phyloP scores from a whole-genome alignment of 2,113 vertebrate genomes.

The Sylvia atricapilla region DNA sequence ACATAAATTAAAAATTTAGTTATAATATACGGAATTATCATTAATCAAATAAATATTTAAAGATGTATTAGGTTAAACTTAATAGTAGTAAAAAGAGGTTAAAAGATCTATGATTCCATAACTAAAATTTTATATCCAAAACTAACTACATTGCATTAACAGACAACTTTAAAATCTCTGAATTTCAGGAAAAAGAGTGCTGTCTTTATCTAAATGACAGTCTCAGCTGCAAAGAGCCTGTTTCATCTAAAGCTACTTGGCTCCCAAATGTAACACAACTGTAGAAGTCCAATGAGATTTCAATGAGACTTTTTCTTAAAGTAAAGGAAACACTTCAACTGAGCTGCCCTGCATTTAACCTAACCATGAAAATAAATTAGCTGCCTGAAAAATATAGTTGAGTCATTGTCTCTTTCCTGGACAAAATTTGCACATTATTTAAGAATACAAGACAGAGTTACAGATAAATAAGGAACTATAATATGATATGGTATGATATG shows the following conservation, averaged over 20 bases:
- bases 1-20: not conserved
- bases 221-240: constrained; percentile 19
- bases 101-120: not conserved
- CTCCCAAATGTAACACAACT: constrained; percentile 30
- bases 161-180: not conserved
- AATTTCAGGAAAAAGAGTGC: not conserved
- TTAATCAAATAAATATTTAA: not conserved
- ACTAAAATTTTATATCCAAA: not conserved
- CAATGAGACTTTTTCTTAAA: constrained; percentile 18
- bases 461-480: not conserved
- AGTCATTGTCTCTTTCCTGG: not conserved
- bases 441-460: not conserved
- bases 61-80: not conserved
- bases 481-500: not conserved
- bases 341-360: constrained; percentile 12
- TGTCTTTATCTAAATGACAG: not conserved
- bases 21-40: not conserved
- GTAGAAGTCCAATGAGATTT: constrained; percentile 42
- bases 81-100: not conserved
- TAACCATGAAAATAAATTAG: constrained; percentile 47
- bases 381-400: constrained; percentile 7
- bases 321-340: constrained; percentile 1
- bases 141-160: not conserved
- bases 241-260: constrained; percentile 30
- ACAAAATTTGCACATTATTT: not conserved